A percentile compares a stretch with the other conserved stretches of the same genome.
phyloP scores from a whole-genome alignment of 1,140 invertebrate species.

The Drosophila teissieri region DNA sequence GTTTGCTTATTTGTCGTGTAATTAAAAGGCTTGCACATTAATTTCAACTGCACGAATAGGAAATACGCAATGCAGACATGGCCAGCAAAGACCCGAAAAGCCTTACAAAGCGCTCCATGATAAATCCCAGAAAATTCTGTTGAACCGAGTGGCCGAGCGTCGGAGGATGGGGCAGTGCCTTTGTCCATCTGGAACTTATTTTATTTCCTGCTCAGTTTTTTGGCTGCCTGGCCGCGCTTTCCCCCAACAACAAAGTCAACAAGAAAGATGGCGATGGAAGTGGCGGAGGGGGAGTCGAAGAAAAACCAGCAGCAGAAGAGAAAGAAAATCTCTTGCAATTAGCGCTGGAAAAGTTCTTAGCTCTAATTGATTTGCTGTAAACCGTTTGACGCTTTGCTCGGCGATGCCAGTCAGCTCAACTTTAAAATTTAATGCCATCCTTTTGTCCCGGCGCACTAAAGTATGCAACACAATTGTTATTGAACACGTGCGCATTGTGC shows the following conservation, averaged over 20 bases:
- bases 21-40: slow-evolving; percentile 80
- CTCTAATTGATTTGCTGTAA: slow-evolving; percentile 80
- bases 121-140: slow-evolving; percentile 63
- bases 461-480: slow-evolving; percentile 80
- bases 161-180: slow-evolving; percentile 31
- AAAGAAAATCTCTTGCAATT: slow-evolving; percentile 67
- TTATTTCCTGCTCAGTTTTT: slow-evolving; percentile 69
- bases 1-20: slow-evolving; percentile 78
- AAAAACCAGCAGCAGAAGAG: slow-evolving; percentile 15
- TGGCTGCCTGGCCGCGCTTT: slow-evolving; percentile 52
- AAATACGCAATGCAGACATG: slow-evolving; percentile 75
- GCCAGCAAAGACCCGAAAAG: slow-evolving; percentile 37
- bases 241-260: slow-evolving; percentile 64
- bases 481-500: slow-evolving; percentile 67
- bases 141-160: slow-evolving; percentile 33
- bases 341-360: slow-evolving; percentile 78
- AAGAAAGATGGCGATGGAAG: slow-evolving; percentile 31
- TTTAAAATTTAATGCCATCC: slow-evolving; percentile 73
- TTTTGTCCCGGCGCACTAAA: slow-evolving; percentile 63
- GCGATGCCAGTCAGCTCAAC: slow-evolving; percentile 38
- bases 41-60: slow-evolving; percentile 70
- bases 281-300: not conserved
- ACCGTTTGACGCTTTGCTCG: slow-evolving; percentile 70
- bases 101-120: slow-evolving; percentile 74
- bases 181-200: slow-evolving; percentile 74